Conservation (phyloP, 1,140 invertebrate genomes). For the Coelopa frigida region DNA sequence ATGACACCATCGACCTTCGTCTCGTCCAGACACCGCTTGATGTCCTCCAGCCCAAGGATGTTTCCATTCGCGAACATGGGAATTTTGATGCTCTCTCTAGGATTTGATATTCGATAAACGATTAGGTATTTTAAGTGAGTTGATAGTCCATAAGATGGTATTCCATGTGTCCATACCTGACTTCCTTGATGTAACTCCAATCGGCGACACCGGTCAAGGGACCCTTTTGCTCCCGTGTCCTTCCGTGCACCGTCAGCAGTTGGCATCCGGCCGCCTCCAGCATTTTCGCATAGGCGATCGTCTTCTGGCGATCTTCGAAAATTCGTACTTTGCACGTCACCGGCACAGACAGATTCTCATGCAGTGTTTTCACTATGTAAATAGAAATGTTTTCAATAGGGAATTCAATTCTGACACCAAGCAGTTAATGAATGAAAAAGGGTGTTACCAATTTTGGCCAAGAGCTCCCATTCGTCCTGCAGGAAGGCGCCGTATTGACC, state of each 20-base stretch:
- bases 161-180: constrained; percentile 56
- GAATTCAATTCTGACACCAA: too few relatives aligned
- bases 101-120: too few relatives aligned
- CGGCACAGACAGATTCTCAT: constrained; percentile 67
- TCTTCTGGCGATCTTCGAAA: constrained; percentile 81
- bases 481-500: constrained; percentile 87
- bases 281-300: constrained; percentile 89
- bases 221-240: constrained; percentile 94
- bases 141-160: neutral
- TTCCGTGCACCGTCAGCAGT: constrained; percentile 90
- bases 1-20: constrained; percentile 87
- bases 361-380: constrained; percentile 60
- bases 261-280: constrained; percentile 87
- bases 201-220: constrained; percentile 87
- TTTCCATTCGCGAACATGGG: constrained; percentile 98
- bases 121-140: neutral
- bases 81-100: constrained; percentile 74
- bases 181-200: constrained; percentile 88
- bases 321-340: constrained; percentile 95
- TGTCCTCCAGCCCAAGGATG: constrained; percentile 86
- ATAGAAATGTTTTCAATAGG: too few relatives aligned
- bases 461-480: constrained; percentile 90
- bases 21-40: constrained; percentile 72
- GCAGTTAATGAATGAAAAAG: too few relatives aligned
- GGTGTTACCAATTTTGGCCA: constrained; percentile 68